Percentiles rank a stretch among this genome's conserved stretches.
Evolutionary conservation across 2,888 invertebrate genomes (phyloP).

Genomic region (Amphipyra berbera): DNA sequence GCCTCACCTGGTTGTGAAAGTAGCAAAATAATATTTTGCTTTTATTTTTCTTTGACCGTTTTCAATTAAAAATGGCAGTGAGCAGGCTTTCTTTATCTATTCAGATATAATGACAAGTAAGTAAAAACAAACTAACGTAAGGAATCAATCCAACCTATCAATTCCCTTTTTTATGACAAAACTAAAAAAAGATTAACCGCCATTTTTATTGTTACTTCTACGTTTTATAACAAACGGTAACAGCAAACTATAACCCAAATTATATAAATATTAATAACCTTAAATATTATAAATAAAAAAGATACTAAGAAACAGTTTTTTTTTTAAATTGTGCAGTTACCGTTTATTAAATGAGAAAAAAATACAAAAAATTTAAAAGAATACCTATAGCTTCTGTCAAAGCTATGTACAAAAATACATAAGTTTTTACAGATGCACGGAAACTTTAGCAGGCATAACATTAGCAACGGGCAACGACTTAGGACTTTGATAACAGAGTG

Average conservation of each 20-base stretch:
- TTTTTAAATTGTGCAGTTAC: slow-evolving; percentile 39
- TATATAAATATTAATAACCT: neutral
- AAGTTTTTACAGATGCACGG: slow-evolving; percentile 28
- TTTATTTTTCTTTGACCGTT: slow-evolving; percentile 13
- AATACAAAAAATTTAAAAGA: slow-evolving; percentile 24
- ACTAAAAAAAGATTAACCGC: slow-evolving; percentile 2
- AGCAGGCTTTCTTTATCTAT: neutral
- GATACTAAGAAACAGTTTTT: too few relatives aligned
- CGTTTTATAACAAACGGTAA: slow-evolving; percentile 48
- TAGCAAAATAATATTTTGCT: too few relatives aligned
- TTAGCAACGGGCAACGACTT: slow-evolving; percentile 36
- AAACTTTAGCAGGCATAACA: slow-evolving; percentile 45
- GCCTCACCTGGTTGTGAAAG: too few relatives aligned
- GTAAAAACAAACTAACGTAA: slow-evolving; percentile 3
- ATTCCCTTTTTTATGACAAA: slow-evolving; percentile 58
- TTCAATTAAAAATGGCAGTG: slow-evolving; percentile 29
- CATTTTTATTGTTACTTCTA: slow-evolving; percentile 21
- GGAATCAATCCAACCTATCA: slow-evolving; percentile 75
- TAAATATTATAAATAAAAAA: neutral
- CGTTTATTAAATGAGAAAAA: slow-evolving; percentile 38
- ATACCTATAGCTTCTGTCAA: slow-evolving; percentile 33
- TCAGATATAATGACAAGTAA: neutral
- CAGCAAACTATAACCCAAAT: slow-evolving; percentile 10
- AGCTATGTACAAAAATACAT: slow-evolving; percentile 48
- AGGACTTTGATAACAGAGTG: slow-evolving; percentile 17